Evolutionary conservation across 2,888 invertebrate genomes (phyloP), one percentile per base, ranked within the genome.

Genomic region (Acheta domesticus): DNA sequence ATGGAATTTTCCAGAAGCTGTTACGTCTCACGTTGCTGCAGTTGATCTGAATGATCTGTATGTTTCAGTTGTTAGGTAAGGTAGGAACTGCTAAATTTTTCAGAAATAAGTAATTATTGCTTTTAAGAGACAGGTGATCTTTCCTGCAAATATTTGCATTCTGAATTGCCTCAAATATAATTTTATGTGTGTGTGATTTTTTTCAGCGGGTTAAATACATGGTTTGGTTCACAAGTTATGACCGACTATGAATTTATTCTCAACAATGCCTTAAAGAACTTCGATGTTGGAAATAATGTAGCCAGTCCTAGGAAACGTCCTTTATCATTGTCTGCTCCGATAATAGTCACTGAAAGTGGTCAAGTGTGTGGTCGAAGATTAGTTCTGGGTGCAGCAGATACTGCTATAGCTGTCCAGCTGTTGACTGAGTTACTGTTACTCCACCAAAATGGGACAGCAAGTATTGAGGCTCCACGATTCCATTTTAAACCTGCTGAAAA

Each of bases 21-120:
- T 85, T 87, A 87, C 87, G 82, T 89, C 91, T 11, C 91, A 91
- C 81, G 88, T 93, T 62, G 91, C 91, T 75, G 91, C 90, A 77
- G 89, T 92, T 82, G 93, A 93, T 86, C 87, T 88, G 80, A 86
- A 88, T 83, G 93, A 93, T 84, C 89, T 90, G 75, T 93, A 93
- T 87, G 90, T 92, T 75, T 91, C 93, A 14, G 87, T 92, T 79
- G 89, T 92, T 82, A 91, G 91, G 93, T 93, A 85, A 88, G 90
- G 86, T 81, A 48, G 36, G 19, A n/a, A 49, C 12, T 74, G 11
- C 12, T 77, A 49, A 16, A 50, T 19, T 49, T n/a, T 19, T n/a
- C 62, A 77, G 36, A 62, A 77, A 50, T 8, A 36, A 36, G 36
- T 36, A 36, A 8, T 8, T 36, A 36, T 36, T 36, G 5, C 8